Conservation (phyloP, 2,888 invertebrate species). For the Odontocolon sp. region DNA sequence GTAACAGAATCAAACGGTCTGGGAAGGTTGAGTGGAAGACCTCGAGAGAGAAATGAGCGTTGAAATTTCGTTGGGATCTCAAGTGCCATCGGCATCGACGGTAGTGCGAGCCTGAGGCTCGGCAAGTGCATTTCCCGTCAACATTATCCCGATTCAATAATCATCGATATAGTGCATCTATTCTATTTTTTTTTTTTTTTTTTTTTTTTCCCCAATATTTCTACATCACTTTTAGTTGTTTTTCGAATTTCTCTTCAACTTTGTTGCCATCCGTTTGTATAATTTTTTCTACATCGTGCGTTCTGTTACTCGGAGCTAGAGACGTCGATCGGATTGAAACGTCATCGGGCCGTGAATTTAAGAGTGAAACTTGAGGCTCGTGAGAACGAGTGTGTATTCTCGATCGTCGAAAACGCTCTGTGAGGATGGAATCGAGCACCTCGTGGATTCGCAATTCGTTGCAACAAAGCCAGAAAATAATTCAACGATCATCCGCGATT, state of each 20-base stretch:
- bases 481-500: neutral
- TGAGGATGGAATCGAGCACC: slow-evolving; percentile 24
- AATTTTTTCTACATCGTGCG: neutral
- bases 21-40: slow-evolving; percentile 53
- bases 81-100: neutral
- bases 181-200: neutral
- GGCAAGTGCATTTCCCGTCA: slow-evolving; percentile 48
- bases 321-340: neutral
- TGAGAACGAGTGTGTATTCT: slow-evolving; percentile 30
- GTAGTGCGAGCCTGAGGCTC: slow-evolving; percentile 13
- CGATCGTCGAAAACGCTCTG: neutral
- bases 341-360: neutral
- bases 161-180: neutral
- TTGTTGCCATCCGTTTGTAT: neutral
- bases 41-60: slow-evolving; percentile 27
- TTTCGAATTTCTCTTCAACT: neutral
- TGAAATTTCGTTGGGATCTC: slow-evolving; percentile 25
- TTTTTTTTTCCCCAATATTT: neutral
- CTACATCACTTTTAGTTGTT: neutral
- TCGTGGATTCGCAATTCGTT: slow-evolving; percentile 1
- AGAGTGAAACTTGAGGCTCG: slow-evolving; percentile 17
- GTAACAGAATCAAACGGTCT: slow-evolving; percentile 60
- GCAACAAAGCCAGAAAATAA: neutral
- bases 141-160: neutral
- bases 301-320: neutral